Evolutionary conservation across 2,888 invertebrate genomes (phyloP).

Genomic region (Cynaeus angustus): DNA sequence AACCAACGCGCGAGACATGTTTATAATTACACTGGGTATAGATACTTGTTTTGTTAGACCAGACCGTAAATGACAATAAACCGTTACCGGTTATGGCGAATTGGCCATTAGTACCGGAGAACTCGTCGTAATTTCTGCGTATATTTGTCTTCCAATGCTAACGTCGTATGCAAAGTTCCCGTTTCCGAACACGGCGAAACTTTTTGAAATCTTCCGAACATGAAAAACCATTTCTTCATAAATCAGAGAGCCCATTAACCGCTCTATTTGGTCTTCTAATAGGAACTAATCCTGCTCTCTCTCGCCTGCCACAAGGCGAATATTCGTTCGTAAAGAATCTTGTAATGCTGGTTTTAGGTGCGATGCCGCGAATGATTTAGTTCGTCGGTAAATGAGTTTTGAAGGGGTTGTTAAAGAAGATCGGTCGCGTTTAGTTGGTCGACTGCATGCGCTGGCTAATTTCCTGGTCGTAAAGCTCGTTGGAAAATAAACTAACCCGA

Average conservation of each 20-base stretch:
- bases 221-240: background rate
- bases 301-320: background rate
- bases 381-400: conserved; percentile 23
- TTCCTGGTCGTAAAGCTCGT: conserved; percentile 43
- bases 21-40: conserved; percentile 20
- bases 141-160: background rate
- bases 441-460: conserved; percentile 44
- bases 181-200: background rate
- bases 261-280: conserved; percentile 18
- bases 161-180: background rate
- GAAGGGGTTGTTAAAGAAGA: conserved; percentile 21
- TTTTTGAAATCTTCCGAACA: background rate
- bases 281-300: conserved; percentile 15
- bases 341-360: conserved; percentile 19
- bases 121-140: background rate
- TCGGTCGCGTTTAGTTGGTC: conserved; percentile 33
- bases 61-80: conserved; percentile 13
- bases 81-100: conserved; percentile 25
- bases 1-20: conserved; percentile 28
- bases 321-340: conserved; percentile 13
- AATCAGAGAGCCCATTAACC: conserved; percentile 9
- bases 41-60: conserved; percentile 17
- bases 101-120: conserved; percentile 1
- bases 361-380: conserved; percentile 25
- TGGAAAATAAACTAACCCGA: conserved; percentile 44